Evolutionary conservation across 2,113 vertebrate species (phyloP), one percentile per base, ranked within the genome.

Genomic region (Onychostruthus taczanowskii): DNA sequence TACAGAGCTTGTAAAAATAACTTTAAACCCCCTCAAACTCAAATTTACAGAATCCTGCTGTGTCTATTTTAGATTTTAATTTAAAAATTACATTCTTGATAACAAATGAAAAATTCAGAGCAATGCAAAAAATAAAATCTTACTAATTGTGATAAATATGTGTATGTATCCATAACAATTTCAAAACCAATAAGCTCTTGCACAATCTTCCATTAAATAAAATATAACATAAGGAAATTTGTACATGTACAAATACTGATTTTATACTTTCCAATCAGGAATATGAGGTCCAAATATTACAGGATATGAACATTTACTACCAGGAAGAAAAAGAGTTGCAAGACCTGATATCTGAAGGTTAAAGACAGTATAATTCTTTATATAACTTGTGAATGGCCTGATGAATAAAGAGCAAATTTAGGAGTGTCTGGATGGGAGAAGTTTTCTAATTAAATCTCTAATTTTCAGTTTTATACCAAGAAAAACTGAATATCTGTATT

Each of bases 1-100:
- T 13, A 70, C 15, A 50, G 7, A 88, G 56, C 33, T 72, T 33
- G 9, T 14, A 43, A 92, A 87, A 61, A 33, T 11, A 0, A 7
- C 43, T 68, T 31, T 3, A 78, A 81, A 63, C 1, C 0, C 1
- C 1, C 10, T 37, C 33, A 72, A 70, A 64, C 7, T 30, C 11
- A 53, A 69, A 62, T 11, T 0, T 19, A 41, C 16, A 56, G 17
- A 89, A 43, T 8, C 26, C 3, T 67, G 7, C 6, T 68, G 11
- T 50, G 10, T 64, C 22, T 49, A 18, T 44, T 67, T 72, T 30
- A 39, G 8, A 52, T 76, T 83, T 69, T 47, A 50, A 43, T 78
- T 52, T 4, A 2, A 41, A 66, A 78, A 50, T 3, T 1, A 21
- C 9, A 7, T n/a, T 41, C 10, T 39, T 0, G 0, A 55, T n/a